Conservation (phyloP, 2,113 vertebrate species). For the Nannobrachium achirus region DNA sequence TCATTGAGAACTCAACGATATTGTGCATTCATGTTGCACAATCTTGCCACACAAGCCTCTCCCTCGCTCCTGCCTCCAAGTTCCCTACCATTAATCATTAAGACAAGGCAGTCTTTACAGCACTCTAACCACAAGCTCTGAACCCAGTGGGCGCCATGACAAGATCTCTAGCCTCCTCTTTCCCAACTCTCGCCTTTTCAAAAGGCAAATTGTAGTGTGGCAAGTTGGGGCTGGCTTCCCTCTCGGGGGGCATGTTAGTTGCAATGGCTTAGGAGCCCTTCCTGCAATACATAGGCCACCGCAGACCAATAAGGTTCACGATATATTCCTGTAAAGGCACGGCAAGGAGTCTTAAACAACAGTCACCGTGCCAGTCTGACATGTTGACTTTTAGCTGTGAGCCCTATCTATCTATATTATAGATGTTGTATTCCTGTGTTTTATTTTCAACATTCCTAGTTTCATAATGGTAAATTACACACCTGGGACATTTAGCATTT, state of each 20-base stretch:
- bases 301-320: conserved; percentile 47
- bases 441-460: not conserved
- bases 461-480: conserved; percentile 30
- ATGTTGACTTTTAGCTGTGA: conserved; percentile 29
- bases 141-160: conserved; percentile 76
- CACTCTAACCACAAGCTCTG: conserved; percentile 71
- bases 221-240: conserved; percentile 67
- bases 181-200: conserved; percentile 60
- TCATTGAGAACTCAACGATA: conserved; percentile 60
- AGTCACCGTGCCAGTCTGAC: conserved; percentile 14
- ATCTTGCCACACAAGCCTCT: conserved; percentile 63
- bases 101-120: conserved; percentile 76
- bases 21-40: conserved; percentile 76
- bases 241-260: conserved; percentile 63
- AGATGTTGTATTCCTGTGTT: conserved; percentile 7
- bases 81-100: conserved; percentile 73
- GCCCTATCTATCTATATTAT: not conserved
- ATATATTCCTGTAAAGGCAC: conserved; percentile 42
- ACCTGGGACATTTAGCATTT: conserved; percentile 3
- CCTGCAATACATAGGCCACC: conserved; percentile 39
- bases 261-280: conserved; percentile 46
- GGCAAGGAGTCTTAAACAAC: conserved; percentile 21
- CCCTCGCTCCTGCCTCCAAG: conserved; percentile 62
- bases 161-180: conserved; percentile 69
- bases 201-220: conserved; percentile 66